Base-by-base conservation (phyloP, 2,888 invertebrate genomes). In the Drosophila kanekoi region DNA sequence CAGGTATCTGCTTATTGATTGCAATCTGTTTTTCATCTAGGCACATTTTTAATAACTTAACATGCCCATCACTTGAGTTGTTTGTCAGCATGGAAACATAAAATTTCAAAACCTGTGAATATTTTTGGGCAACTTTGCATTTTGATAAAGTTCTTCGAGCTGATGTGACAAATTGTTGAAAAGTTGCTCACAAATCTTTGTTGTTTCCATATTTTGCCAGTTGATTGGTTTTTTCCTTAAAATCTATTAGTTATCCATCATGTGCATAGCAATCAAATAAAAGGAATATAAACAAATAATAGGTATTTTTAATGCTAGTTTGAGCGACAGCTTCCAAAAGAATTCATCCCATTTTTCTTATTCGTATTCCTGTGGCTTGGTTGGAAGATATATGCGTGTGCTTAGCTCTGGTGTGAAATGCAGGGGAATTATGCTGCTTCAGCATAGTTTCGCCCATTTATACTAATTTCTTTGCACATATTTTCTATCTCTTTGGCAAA, bases 391-490 rank as follows among this genome's bases (percentile, higher is more conserved):
- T 3, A 52, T 41, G 53, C 5, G 2, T 23, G 20, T 28, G 11
- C 1, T 16, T n/a, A 11, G 4, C 23, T 18, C 35, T 35, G 8
- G 14, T 38, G 63, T 63, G 33, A 63, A 64, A 28, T 56, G 28
- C 41, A 23, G 40, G 16, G 54, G 52, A 47, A 38, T 56, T 44
- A 35, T 66, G 43, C 45, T 59, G 35, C 14, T 53, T 37, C 8
- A 40, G 56, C 52, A 57, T 53, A 72, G 68, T 56, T 70, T 60
- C 35, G 28, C 0, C 44, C 56, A 64, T 61, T 64, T 64, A 40
- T 49, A 51, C 69, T 57, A 60, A 68, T 68, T 65, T 78, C 57
- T 41, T 38, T 38, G 40, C 52, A 59, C 57, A 68, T 59, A 57
- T 65, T 65, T 65, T 56, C 16, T 16, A 60, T 59, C 40, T 64